Evolutionary conservation across 2,888 invertebrate species (phyloP).

Genomic region (Sipha maydis): DNA sequence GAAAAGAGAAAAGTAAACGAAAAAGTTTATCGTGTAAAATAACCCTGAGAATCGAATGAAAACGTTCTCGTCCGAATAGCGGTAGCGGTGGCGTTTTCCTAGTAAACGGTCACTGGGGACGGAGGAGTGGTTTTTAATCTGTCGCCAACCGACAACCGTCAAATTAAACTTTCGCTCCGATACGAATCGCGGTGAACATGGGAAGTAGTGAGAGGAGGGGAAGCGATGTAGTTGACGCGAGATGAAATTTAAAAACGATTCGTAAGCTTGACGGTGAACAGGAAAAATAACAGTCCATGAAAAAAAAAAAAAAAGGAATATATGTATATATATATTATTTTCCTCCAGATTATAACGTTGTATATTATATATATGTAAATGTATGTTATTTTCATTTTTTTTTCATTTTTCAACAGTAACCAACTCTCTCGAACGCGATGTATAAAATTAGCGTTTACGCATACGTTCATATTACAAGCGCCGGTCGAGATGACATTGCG

Average conservation of each 20-base stretch:
- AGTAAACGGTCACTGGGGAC: constrained; percentile 42
- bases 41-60: constrained; percentile 39
- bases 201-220: not conserved
- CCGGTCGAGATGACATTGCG: not conserved
- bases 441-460: not conserved
- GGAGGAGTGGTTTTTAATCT: constrained; percentile 53
- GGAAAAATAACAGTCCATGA: constrained; percentile 19
- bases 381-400: not conserved
- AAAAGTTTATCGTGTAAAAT: constrained; percentile 52
- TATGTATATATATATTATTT: not conserved
- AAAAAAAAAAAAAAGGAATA: constrained; percentile 8
- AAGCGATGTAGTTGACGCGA: constrained; percentile 13
- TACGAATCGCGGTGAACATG: constrained; percentile 4
- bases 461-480: not conserved
- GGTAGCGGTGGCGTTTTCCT: not conserved
- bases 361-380: not conserved
- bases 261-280: constrained; percentile 9
- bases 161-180: constrained; percentile 44
- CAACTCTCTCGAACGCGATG: not conserved
- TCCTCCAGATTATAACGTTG: not conserved
- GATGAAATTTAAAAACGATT: constrained; percentile 51
- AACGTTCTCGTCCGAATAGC: not conserved
- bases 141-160: constrained; percentile 23
- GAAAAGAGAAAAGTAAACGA: constrained; percentile 20
- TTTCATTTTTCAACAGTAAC: not conserved